Conservation (phyloP, 2,113 vertebrate genomes). For the Oenanthe melanoleuca region DNA sequence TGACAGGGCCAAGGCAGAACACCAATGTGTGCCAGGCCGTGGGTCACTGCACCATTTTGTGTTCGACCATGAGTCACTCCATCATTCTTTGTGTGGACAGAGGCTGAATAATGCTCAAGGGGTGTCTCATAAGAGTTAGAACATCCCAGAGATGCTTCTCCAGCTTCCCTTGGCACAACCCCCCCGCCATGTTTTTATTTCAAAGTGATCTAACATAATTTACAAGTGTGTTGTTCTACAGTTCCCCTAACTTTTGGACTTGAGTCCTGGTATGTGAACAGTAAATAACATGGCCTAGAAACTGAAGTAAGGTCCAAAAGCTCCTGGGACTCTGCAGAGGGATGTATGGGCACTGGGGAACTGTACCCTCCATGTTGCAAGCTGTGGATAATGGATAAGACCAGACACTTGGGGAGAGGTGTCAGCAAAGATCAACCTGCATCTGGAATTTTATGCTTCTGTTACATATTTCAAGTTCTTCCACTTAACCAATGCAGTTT, state of each 20-base stretch:
- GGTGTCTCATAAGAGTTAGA: not conserved
- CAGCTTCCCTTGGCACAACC: not conserved
- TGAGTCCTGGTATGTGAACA: not conserved
- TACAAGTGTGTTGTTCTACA: not conserved
- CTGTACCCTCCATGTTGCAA: not conserved
- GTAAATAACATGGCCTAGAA: accelerated
- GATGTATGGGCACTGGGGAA: not conserved
- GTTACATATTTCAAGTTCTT: not conserved
- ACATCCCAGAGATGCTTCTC: not conserved
- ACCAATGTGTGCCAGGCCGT: accelerated
- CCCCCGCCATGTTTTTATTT: not conserved
- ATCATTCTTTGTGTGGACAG: not conserved
- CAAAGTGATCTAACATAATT: not conserved
- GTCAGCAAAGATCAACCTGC: not conserved
- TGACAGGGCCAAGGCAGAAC: no score
- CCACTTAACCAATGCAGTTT: not conserved
- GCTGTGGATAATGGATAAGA: not conserved
- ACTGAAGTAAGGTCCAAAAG: not conserved
- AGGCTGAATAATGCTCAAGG: not conserved
- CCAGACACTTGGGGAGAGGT: accelerated
- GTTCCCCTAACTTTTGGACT: not conserved
- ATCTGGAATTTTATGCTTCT: not conserved
- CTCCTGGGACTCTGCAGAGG: not conserved
- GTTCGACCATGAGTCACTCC: no score
- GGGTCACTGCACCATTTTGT: not conserved